Evolutionary conservation across 1,140 invertebrate species (phyloP).

Genomic region (Drosophila navojoa): DNA sequence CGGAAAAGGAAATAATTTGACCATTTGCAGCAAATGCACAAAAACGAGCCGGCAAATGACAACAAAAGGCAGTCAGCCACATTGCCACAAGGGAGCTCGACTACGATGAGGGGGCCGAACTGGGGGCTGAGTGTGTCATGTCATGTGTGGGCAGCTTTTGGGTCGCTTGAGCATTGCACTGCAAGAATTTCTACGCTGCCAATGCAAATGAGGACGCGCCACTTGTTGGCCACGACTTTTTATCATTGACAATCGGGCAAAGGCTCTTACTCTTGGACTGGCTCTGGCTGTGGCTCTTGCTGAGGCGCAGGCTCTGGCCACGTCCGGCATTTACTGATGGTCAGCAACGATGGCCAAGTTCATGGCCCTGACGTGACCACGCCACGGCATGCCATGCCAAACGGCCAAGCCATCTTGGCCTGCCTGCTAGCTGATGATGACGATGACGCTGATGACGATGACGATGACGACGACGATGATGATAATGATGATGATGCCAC

Average conservation of each 20-base stretch:
- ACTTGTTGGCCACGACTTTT: conserved; percentile 78
- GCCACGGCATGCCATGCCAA: conserved; percentile 51
- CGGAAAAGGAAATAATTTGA: conserved; percentile 83
- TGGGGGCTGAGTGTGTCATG: conserved; percentile 35
- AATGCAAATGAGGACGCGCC: conserved; percentile 76
- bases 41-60: conserved; percentile 50
- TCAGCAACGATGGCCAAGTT: conserved; percentile 73
- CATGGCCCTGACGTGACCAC: conserved; percentile 75
- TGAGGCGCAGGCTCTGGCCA: conserved; percentile 24
- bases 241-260: conserved; percentile 70
- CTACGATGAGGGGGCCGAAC: neutral
- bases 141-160: conserved; percentile 65
- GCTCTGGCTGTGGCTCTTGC: neutral
- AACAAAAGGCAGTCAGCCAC: conserved; percentile 50
- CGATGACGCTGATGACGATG: conserved; percentile 14
- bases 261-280: conserved; percentile 8
- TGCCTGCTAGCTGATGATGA: conserved; percentile 18
- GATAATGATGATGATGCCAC: conserved; percentile 70
- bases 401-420: conserved; percentile 31
- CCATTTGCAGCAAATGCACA: conserved; percentile 65
- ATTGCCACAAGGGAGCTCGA: conserved; percentile 29
- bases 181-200: conserved; percentile 63
- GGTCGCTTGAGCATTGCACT: conserved; percentile 54
- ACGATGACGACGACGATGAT: neutral
- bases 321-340: conserved; percentile 65